Conservation (phyloP, 2,888 invertebrate species). For the Schizotus pectinicornis region DNA sequence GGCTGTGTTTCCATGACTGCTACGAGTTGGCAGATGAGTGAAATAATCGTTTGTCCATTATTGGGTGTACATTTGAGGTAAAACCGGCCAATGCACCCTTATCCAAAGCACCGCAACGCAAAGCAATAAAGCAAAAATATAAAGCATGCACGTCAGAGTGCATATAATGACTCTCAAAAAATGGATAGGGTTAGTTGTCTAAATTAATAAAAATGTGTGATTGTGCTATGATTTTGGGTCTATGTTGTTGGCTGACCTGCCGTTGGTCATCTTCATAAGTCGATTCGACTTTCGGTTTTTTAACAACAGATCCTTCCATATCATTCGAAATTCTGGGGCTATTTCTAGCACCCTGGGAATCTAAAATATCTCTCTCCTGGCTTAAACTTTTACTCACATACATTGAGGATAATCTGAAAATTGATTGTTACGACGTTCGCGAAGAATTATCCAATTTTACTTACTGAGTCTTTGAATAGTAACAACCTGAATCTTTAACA, state of each 20-base stretch:
- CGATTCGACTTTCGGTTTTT: slow-evolving; percentile 51
- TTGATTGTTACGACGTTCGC: slow-evolving; percentile 6
- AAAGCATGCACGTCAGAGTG: slow-evolving; percentile 33
- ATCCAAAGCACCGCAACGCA: slow-evolving; percentile 23
- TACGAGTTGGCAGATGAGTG: no score
- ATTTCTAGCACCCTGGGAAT: slow-evolving; percentile 31
- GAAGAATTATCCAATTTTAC: slow-evolving; percentile 28
- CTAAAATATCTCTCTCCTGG: slow-evolving; percentile 47
- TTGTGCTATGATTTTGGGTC: slow-evolving; percentile 37
- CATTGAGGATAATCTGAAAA: slow-evolving; percentile 52
- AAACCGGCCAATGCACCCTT: slow-evolving; percentile 15
- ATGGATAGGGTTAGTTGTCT: slow-evolving; percentile 43
- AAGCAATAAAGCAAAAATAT: slow-evolving; percentile 12
- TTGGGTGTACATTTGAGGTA: slow-evolving; percentile 1
- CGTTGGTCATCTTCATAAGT: slow-evolving; percentile 53
- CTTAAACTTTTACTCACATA: slow-evolving; percentile 47
- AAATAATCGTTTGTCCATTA: neutral
- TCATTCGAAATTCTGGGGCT: slow-evolving; percentile 43
- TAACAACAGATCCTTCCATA: slow-evolving; percentile 42
- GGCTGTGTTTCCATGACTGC: no score
- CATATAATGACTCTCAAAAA: slow-evolving; percentile 13
- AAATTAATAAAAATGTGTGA: slow-evolving; percentile 48
- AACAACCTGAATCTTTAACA: slow-evolving; percentile 84
- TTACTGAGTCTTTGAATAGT: slow-evolving; percentile 58
- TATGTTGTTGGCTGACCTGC: slow-evolving; percentile 55